Evolutionary conservation across 2,113 vertebrate genomes (phyloP), one percentile per base, ranked within the genome.

Genomic region (Lontra canadensis): DNA sequence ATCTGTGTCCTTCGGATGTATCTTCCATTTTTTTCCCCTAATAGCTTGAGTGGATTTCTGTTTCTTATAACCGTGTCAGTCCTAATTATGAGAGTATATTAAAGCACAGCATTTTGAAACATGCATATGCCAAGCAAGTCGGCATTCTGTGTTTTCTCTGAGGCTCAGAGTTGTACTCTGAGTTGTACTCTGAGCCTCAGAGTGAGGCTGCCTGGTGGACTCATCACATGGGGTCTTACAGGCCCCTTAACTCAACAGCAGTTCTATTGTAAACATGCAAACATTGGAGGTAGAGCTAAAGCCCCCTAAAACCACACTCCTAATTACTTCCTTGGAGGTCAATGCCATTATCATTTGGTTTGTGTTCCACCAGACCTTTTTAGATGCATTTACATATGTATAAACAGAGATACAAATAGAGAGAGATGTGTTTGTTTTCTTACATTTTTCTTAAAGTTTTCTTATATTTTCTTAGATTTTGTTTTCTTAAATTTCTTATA

Each of bases 41-140:
- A 9, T 42, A n/a, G 5, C 8, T 42, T 18, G 67, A 31, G 13
- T 9, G 18, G 29, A 4, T 36, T 90, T 82, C 76, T 59, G 23
- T 17, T 87, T 71, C 61, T 49, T 49, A 17, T 18, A 69, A 63
- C 74, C 11, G 47, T 83, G 52, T 57, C 57, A 63, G 42, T 52
- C 44, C 31, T 79, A 81, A 34, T 34, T 6, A 25, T 76, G 59
- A 76, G 20, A 29, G 3, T 74, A 17, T 65, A 49, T 26, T 25
- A 61, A 67, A 69, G 34, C 42, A 21, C 26, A 20, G 9, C 0
- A 4, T 59, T 94, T 47, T 73, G 63, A 39, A 71, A 49, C 42
- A 61, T 18, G 14, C 0, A 1, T 23, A 1, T n/a, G 20, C 4
- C 17, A 47, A 61, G 14, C 42, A 17, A 10, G 9, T 26, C 29